Evolutionary conservation across 2,888 invertebrate species (phyloP).

Genomic region (Tryphoninae sp.): DNA sequence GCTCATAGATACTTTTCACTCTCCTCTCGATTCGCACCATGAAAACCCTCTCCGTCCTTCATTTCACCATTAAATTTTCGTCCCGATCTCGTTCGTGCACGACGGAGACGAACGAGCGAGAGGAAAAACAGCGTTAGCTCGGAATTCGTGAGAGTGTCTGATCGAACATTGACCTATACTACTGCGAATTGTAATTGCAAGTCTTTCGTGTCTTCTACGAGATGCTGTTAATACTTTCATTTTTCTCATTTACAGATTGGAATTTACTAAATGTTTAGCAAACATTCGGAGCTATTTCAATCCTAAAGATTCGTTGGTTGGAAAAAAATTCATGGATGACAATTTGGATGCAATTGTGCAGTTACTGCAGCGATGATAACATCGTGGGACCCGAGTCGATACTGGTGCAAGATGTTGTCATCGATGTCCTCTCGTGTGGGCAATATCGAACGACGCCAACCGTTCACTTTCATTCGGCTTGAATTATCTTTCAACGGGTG

Average conservation of each 20-base stretch:
- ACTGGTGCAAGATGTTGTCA: constrained; percentile 26
- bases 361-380: not conserved
- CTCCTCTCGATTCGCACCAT: constrained; percentile 67
- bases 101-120: not conserved
- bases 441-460: constrained; percentile 27
- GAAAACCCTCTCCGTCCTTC: constrained; percentile 56
- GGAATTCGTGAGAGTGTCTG: constrained; percentile 43
- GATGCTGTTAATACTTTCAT: not conserved
- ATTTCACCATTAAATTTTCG: constrained; percentile 68
- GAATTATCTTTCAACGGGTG: constrained; percentile 47
- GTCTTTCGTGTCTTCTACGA: not conserved
- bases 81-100: constrained; percentile 50
- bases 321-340: not conserved
- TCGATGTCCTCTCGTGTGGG: constrained; percentile 37
- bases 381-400: not conserved
- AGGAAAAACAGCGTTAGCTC: constrained; percentile 3
- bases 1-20: constrained; percentile 75
- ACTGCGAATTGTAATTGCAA: constrained; percentile 7
- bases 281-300: too few species aligned
- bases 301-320: too few species aligned
- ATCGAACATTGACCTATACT: constrained; percentile 34
- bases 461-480: constrained; percentile 65
- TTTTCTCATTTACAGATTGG: not conserved
- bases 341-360: not conserved
- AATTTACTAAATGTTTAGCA: too few species aligned